Base-by-base conservation (phyloP, 2,113 vertebrate genomes). In the Pavo muticus region DNA sequence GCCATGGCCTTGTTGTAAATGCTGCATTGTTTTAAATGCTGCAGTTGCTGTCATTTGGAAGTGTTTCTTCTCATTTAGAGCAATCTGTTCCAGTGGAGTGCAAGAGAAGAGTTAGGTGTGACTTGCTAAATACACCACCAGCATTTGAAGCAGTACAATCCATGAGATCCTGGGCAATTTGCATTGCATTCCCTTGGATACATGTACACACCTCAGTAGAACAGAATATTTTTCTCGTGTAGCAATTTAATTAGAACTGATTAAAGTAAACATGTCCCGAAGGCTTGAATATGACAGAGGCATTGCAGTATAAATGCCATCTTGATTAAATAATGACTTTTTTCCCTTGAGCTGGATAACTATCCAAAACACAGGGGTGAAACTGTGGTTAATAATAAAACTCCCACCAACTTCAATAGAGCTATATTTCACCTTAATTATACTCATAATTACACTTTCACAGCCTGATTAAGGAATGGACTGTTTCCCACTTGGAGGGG, bases 391-490 rank as follows among this genome's bases (percentile, higher is more conserved):
- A 94, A 93, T 95, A 86, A 84, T 84, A 86, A 90, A 95, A 75
- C 93, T 93, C 88, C 44, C 60, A 90, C 42, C 71, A 76, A 27
- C 47, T 94, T 96, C 93, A 94, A 91, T 95, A 86, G 91, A 85
- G 72, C 82, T 86, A 72, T 95, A 94, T 95, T 95, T 97, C 90
- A 95, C 85, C 44, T 57, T 91, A 95, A 95, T 86, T 60, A 57
- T 87, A 52, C n/a, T 91, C 12, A 14, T 91, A 94, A 96, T 95
- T 91, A 59, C 0, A 1, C 82, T 86, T 91, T 93, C 79, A 95
- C 23, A 52, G 70, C 56, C 77, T 61, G 69, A 93, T 90, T 91
- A 93, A 84, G 80, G 65, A 85, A 83, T 83, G 87, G 64, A 85
- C 60, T 30, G 7, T 59, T 94, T 96, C 84, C 59, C 8, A 1